Evolutionary conservation across 2,888 invertebrate species (phyloP).

Genomic region (Erebia palarica): DNA sequence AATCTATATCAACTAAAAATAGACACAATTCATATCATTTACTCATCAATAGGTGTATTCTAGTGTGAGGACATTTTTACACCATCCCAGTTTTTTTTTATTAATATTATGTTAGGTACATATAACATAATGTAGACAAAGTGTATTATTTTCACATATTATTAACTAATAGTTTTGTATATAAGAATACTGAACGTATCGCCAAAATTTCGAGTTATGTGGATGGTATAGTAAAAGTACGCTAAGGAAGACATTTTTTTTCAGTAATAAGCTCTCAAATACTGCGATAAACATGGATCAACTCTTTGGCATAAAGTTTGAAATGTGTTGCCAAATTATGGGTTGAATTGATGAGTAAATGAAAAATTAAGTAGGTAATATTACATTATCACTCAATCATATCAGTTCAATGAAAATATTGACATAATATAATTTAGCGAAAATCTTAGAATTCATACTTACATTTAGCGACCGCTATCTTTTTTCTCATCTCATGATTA

Average conservation of each 20-base stretch:
- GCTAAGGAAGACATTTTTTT: conserved; percentile 64
- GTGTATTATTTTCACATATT: background rate
- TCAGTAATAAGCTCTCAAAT: conserved; percentile 59
- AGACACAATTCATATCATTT: conserved; percentile 50
- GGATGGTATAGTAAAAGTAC: background rate
- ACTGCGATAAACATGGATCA: conserved; percentile 51
- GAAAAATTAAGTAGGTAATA: conserved; percentile 46
- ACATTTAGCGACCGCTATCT: conserved; percentile 40
- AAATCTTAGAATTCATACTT: conserved; percentile 39
- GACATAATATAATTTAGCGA: conserved; percentile 24
- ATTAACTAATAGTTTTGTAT: background rate
- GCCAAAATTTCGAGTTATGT: background rate
- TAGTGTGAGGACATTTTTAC: background rate
- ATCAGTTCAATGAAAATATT: conserved; percentile 56
- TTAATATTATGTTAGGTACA: too few relatives aligned
- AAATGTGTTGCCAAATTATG: conserved; percentile 25
- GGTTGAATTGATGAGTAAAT: conserved; percentile 66
- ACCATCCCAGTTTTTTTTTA: background rate
- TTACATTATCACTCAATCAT: conserved; percentile 60
- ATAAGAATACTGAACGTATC: background rate
- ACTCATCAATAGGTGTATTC: conserved; percentile 56
- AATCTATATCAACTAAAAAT: conserved; percentile 37
- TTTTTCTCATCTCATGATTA: conserved; percentile 31
- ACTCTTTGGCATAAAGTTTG: conserved; percentile 75
- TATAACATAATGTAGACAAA: background rate